Evolutionary conservation across 2,113 vertebrate species (phyloP), one percentile per base, ranked within the genome.

Genomic region (Oreochromis tanganicae): DNA sequence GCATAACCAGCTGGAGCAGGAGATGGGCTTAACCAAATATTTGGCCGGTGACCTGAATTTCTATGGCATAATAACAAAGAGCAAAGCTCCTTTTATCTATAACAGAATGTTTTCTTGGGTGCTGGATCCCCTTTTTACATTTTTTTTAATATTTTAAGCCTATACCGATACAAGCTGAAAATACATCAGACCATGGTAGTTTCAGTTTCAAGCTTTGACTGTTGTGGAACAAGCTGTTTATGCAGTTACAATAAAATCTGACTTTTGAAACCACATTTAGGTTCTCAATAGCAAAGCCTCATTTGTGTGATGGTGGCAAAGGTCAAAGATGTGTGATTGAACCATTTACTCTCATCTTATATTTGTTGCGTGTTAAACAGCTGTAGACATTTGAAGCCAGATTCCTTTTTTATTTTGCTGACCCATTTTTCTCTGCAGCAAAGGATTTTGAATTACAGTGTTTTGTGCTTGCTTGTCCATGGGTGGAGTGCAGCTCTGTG

Each of bases 11-110:
- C 87, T 56, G 71, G 83, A 57, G 91, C 85, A 92, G 82, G 86
- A 90, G 59, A 82, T 81, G 82, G 52, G 85, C 86, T 92, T 90
- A 50, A 80, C 83, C 81, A 95, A 92, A 93, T 91, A 88, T 93
- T 85, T 94, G 89, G 83, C 87, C 82, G 82, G 88, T 84, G 81
- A 91, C 84, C 86, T 19, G 46, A 82, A 90, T 91, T 93, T 29
- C 83, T 87, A 9, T 82, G 79, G 63, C 9, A 61, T 59, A 90
- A 86, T 68, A 87, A 88, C 81, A 93, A 86, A 83, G 86, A 85
- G 85, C 86, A 54, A 43, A 83, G 50, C 59, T 84, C 24, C 11
- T 34, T 83, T 90, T 59, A 59, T 80, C 43, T 55, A 8, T 50
- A 21, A 52, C 59, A 75, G 9, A 32, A 21, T 14, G 13, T 38